A percentile compares a stretch with the other conserved stretches of the same genome.
Evolutionary conservation across 2,888 invertebrate genomes (phyloP).

Genomic region (Pyrrhosoma nymphula): DNA sequence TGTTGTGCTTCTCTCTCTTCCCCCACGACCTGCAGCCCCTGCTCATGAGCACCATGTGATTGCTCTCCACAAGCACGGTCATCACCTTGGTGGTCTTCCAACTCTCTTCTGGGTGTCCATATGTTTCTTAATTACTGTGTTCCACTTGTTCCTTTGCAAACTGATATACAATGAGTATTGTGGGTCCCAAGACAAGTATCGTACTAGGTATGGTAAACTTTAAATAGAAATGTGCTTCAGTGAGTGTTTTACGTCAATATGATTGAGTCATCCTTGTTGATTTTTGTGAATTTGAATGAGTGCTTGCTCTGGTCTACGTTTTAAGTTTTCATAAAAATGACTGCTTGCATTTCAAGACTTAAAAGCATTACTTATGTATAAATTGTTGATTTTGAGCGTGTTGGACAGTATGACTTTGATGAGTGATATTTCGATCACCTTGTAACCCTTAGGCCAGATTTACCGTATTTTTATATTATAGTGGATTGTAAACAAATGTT

Average conservation of each 20-base stretch:
- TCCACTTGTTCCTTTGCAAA: slow-evolving; percentile 95
- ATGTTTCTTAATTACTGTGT: slow-evolving; percentile 91
- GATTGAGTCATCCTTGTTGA: background rate
- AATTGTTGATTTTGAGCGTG: background rate
- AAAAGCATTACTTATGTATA: background rate
- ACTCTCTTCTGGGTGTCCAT: slow-evolving; percentile 95
- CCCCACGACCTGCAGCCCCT: slow-evolving; percentile 83
- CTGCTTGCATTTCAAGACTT: slow-evolving; percentile 58
- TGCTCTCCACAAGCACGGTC: slow-evolving; percentile 94
- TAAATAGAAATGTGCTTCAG: slow-evolving; percentile 74
- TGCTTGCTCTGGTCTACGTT: slow-evolving; percentile 16
- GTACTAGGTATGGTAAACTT: slow-evolving; percentile 86
- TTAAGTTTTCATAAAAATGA: background rate
- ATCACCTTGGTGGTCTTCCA: slow-evolving; percentile 93
- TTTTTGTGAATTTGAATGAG: slow-evolving; percentile 18
- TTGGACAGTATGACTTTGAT: slow-evolving; percentile 26
- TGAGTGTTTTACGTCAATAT: slow-evolving; percentile 38
- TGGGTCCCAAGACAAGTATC: slow-evolving; percentile 84
- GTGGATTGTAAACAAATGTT: slow-evolving; percentile 49
- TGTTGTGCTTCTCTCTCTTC: background rate
- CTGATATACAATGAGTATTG: slow-evolving; percentile 95
- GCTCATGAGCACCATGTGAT: slow-evolving; percentile 95
- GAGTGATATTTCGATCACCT: slow-evolving; percentile 14
- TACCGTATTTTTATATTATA: slow-evolving; percentile 47
- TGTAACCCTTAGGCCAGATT: slow-evolving; percentile 26